Evolutionary conservation across 2,797 vertebrate species (phyloP).

Genomic region (Etheostoma perlongum): DNA sequence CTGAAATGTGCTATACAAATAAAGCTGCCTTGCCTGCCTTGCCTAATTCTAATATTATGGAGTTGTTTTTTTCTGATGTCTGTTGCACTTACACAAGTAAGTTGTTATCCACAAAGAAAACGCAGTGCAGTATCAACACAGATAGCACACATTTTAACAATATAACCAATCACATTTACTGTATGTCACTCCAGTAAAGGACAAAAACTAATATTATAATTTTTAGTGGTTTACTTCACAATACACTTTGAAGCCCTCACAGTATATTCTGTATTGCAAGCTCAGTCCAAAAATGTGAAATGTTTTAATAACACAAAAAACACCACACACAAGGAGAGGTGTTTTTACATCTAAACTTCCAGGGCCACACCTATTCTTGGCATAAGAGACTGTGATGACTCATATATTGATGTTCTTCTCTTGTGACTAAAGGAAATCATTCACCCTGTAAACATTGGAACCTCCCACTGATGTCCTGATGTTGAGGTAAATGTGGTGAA

Average conservation of each 20-base stretch:
- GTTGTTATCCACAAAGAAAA: not conserved
- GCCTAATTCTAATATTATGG: no score
- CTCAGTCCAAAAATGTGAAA: not conserved
- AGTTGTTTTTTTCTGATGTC: not conserved
- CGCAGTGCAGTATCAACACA: not conserved
- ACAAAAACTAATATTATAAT: not conserved
- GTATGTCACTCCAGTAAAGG: not conserved
- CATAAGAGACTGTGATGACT: conserved; percentile 44
- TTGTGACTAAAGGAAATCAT: conserved; percentile 58
- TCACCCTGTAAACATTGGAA: conserved; percentile 55
- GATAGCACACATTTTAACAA: not conserved
- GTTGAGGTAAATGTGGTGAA: conserved; percentile 58
- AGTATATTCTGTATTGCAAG: not conserved
- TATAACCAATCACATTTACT: not conserved
- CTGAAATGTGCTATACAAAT: no score
- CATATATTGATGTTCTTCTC: conserved; percentile 49
- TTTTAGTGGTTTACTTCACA: no score
- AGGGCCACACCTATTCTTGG: conserved; percentile 31
- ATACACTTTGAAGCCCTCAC: not conserved
- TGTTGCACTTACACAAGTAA: not conserved
- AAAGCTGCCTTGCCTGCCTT: no score
- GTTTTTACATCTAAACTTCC: conserved; percentile 3
- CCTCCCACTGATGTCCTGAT: conserved; percentile 47
- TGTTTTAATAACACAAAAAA: not conserved
- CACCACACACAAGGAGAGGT: not conserved